Conservation (phyloP, 2,797 vertebrate species). For the Lutra lutra region DNA sequence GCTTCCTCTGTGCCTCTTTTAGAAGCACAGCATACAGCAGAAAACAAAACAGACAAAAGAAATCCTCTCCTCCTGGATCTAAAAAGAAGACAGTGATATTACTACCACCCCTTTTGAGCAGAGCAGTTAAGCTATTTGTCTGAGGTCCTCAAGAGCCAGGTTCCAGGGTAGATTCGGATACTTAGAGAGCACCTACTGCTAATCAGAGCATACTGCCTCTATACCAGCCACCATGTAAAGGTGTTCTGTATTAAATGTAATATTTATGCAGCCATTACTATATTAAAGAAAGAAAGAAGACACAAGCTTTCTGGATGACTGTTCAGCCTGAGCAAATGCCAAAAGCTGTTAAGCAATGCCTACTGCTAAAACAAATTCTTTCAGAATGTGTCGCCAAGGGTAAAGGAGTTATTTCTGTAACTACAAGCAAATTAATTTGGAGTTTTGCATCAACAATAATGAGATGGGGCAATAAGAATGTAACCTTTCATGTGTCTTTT, state of each 20-base stretch:
- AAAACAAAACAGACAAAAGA: not conserved
- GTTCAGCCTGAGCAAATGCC: not conserved
- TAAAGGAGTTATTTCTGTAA: slow-evolving; percentile 53
- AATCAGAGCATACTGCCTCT: not conserved
- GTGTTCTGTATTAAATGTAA: not conserved
- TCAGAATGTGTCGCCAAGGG: slow-evolving; percentile 12
- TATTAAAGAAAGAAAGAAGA: not conserved
- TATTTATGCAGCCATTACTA: not conserved
- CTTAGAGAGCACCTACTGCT: not conserved
- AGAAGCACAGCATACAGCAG: not conserved
- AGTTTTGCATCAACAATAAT: slow-evolving; percentile 27
- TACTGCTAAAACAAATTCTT: slow-evolving; percentile 26
- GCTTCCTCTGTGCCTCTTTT: not conserved
- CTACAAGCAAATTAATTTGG: slow-evolving; percentile 4
- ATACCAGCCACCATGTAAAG: not conserved
- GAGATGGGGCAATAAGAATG: not conserved
- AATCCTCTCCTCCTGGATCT: not conserved
- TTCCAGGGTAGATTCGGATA: not conserved
- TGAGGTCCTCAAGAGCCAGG: not conserved
- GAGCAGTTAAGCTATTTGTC: not conserved
- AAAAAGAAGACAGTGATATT: not conserved
- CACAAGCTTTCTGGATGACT: not conserved
- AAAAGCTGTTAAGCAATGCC: not conserved
- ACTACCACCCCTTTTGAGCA: not conserved
- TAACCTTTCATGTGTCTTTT: not conserved